Base-by-base conservation (phyloP, 2,888 invertebrate species). In the Helleia helle region DNA sequence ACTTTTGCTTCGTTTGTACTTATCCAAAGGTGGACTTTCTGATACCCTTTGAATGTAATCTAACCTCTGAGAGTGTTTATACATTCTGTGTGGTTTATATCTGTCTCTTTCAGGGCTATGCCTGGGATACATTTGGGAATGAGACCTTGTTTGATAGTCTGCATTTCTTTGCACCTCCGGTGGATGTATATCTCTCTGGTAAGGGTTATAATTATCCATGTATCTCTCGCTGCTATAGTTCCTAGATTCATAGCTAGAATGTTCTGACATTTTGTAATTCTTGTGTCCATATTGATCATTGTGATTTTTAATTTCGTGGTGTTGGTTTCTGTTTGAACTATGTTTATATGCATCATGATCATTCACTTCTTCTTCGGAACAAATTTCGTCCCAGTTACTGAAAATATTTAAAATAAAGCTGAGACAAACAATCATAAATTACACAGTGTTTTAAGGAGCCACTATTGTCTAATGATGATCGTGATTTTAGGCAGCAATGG, bases 1-100 rank as follows among this genome's bases (percentile, higher is more conserved):
- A 42, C 55, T 58, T 44, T 50, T 59, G 38, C 49, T 42, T 36
- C 48, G 51, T 9, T 28, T 49, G 22, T 56, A 49, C 40, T 55
- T 60, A n/a, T 71, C 69, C 12, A 43, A 43, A 5, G 65, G 58
- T 22, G 75, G 70, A 48, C 67, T 76, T 39, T 59, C 62, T 13
- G 56, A 40, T 25, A 48, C 46, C 52, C 65, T 66, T 17, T 54
- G 48, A 42, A 61, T 63, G 7, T 51, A 52, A 44, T 65, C 64
- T 40, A 50, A 41, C 47, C 54, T 63, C 28, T 54, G 37, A 40
- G 51, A 43, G 7, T 51, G 42, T 15, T 62, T 59, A 30, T 13
- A 22, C 18, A 4, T 17, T 67, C 61, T 44, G 24, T 31, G 34
- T 42, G 12, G 1, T 48, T 41, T 17, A 8, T 46, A 36, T 47